phyloP scores from a whole-genome alignment of 1,140 invertebrate species.

The Drosophila malerkotliana region DNA sequence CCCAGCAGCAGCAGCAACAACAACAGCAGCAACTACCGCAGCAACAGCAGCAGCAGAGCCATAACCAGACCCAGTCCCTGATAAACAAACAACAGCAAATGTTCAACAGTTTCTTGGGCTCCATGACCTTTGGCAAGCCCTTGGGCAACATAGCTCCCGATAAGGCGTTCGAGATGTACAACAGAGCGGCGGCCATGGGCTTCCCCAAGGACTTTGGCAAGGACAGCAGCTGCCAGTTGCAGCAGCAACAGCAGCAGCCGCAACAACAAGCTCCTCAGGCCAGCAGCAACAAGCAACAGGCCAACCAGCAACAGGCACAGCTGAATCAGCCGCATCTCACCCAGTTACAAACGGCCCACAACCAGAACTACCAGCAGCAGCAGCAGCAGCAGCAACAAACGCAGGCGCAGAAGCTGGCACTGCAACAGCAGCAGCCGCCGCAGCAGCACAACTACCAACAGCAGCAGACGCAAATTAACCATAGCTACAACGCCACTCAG shows the following conservation, averaged over 20 bases:
- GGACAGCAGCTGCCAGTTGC: slow-evolving; percentile 57
- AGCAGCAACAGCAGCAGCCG: slow-evolving; percentile 58
- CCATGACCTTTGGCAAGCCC: slow-evolving; percentile 73
- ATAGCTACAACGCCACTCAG: slow-evolving; percentile 48
- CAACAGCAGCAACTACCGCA: slow-evolving; percentile 29
- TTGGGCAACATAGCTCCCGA: slow-evolving; percentile 77
- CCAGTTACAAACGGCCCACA: slow-evolving; percentile 60
- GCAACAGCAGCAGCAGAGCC: slow-evolving; percentile 48
- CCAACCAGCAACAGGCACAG: slow-evolving; percentile 38
- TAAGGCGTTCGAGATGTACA: slow-evolving; percentile 83
- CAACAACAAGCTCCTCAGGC: slow-evolving; percentile 49
- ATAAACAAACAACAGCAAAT: slow-evolving; percentile 77
- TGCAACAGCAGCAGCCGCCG: slow-evolving; percentile 28
- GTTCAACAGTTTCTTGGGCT: slow-evolving; percentile 77
- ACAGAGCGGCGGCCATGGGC: slow-evolving; percentile 78
- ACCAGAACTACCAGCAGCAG: slow-evolving; percentile 63
- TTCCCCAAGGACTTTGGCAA: slow-evolving; percentile 76
- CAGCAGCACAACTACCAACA: slow-evolving; percentile 28
- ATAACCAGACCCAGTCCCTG: slow-evolving; percentile 43
- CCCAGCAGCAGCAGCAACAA: slow-evolving; percentile 39
- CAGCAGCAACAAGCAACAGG: slow-evolving; percentile 48
- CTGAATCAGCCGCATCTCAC: slow-evolving; percentile 57
- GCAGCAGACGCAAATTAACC: slow-evolving; percentile 35
- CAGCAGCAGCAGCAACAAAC: slow-evolving; percentile 50
- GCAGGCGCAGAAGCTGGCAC: slow-evolving; percentile 38